phyloP scores from a whole-genome alignment of 2,888 invertebrate genomes.

The Drosophila paramelanica region DNA sequence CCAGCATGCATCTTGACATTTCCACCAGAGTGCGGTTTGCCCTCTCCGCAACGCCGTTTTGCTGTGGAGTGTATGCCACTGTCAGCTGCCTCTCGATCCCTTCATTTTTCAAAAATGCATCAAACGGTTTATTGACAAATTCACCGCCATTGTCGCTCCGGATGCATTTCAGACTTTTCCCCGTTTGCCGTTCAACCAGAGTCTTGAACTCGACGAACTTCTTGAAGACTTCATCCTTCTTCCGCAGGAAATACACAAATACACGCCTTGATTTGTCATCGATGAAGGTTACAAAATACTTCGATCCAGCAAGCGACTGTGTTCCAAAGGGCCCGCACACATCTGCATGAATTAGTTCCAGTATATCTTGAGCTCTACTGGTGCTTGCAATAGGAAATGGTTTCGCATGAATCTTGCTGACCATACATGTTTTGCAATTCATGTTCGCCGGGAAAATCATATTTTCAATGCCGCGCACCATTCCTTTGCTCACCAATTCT shows the following conservation, averaged over 20 bases:
- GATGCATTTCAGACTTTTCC: slow-evolving; percentile 9
- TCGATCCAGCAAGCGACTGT: neutral
- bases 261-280: neutral
- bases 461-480: neutral
- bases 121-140: neutral
- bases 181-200: slow-evolving; percentile 12
- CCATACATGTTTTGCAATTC: neutral
- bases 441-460: neutral
- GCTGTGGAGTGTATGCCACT: slow-evolving; percentile 2
- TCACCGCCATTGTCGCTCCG: slow-evolving; percentile 19
- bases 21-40: slow-evolving; percentile 7
- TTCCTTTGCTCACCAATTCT: neutral
- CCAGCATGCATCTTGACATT: slow-evolving; percentile 4
- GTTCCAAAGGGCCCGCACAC: no score
- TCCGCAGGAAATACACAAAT: neutral
- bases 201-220: slow-evolving; percentile 12
- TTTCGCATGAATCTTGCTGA: neutral
- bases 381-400: neutral
- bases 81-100: slow-evolving; percentile 5
- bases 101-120: neutral
- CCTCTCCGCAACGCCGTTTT: neutral
- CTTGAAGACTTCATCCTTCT: neutral
- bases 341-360: neutral
- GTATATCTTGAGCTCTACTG: neutral
- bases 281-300: neutral